Percentiles rank a stretch among this genome's conserved stretches.
Conservation (phyloP, 2,113 vertebrate genomes). For the Rissa tridactyla region DNA sequence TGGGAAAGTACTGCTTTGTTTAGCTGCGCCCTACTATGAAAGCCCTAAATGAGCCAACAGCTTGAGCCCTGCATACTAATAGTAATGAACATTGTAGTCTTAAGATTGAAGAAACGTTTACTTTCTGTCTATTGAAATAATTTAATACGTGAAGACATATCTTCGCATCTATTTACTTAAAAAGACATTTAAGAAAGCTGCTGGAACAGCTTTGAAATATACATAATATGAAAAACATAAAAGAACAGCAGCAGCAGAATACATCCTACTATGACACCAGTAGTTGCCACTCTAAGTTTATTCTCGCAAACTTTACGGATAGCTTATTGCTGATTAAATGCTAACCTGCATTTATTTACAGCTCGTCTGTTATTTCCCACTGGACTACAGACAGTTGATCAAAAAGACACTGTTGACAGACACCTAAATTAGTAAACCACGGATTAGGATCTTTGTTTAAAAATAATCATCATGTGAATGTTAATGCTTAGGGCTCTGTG, state of each 20-base stretch:
- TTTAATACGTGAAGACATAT: background rate
- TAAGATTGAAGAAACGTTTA: background rate
- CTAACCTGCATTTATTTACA: background rate
- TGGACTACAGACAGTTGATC: background rate
- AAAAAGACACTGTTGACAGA: background rate
- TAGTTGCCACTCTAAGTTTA: background rate
- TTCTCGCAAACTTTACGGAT: background rate
- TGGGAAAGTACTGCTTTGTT: background rate
- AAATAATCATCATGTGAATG: background rate
- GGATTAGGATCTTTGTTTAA: background rate
- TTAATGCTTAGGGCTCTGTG: background rate
- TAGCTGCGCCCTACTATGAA: background rate
- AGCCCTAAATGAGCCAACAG: background rate
- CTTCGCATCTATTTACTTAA: background rate
- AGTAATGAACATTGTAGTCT: background rate
- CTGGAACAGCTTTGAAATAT: background rate
- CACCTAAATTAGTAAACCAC: background rate
- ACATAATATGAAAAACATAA: background rate
- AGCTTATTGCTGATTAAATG: background rate
- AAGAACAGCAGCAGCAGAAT: background rate
- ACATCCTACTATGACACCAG: fast-evolving
- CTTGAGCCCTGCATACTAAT: background rate
- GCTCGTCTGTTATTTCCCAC: background rate
- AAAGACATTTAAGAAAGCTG: background rate
- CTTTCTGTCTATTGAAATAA: background rate